A percentile compares a stretch with the other conserved stretches of the same genome.
phyloP scores from a whole-genome alignment of 2,797 vertebrate genomes.

The Acanthis flammea region DNA sequence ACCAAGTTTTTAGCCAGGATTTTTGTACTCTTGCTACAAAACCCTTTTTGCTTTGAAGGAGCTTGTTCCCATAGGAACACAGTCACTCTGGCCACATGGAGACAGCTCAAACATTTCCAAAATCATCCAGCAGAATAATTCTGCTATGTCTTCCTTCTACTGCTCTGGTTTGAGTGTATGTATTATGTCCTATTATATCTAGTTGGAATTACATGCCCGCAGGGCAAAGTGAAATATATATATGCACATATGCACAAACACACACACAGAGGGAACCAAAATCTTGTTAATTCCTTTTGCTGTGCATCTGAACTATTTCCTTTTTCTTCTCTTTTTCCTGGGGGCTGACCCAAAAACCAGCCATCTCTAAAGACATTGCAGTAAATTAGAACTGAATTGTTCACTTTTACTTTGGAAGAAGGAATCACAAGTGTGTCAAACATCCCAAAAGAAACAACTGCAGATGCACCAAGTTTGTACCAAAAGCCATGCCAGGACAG shows the following conservation, averaged over 20 bases:
- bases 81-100: neutral
- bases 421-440: neutral
- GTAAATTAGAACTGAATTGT: neutral
- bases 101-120: neutral
- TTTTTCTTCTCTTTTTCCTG: neutral
- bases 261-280: neutral
- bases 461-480: neutral
- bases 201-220: neutral
- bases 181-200: neutral
- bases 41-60: neutral
- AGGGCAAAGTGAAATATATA: neutral
- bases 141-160: neutral
- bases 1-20: neutral
- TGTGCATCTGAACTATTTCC: neutral
- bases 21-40: neutral
- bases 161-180: neutral
- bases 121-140: constrained; percentile 16
- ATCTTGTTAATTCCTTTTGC: neutral
- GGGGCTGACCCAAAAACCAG: neutral
- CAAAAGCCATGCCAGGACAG: neutral
- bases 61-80: constrained; percentile 52
- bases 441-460: neutral
- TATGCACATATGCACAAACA: fast-evolving
- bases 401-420: neutral
- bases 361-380: neutral